Conservation (phyloP, 2,113 vertebrate species). For the Myxocyprinus asiaticus region DNA sequence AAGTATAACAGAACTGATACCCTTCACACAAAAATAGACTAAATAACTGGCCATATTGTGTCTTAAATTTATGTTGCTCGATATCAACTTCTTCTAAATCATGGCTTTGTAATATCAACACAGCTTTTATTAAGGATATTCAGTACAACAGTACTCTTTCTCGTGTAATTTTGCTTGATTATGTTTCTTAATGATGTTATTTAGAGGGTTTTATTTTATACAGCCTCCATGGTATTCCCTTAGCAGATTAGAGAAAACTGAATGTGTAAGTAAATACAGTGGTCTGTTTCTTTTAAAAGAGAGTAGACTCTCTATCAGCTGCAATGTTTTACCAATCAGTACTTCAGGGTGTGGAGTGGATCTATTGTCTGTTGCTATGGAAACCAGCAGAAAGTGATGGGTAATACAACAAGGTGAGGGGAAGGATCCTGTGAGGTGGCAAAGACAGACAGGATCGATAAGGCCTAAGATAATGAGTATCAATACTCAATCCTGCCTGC, state of each 20-base stretch:
- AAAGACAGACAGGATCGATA: slow-evolving; percentile 51
- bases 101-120: too few relatives aligned
- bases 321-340: slow-evolving; percentile 49
- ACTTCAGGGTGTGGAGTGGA: slow-evolving; percentile 46
- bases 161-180: neutral
- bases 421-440: slow-evolving; percentile 44
- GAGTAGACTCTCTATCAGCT: slow-evolving; percentile 36
- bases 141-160: too few relatives aligned
- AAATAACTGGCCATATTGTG: too few relatives aligned
- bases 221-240: neutral
- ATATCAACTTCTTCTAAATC: too few relatives aligned
- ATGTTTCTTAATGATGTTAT: neutral
- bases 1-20: too few relatives aligned
- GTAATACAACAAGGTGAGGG: slow-evolving; percentile 53
- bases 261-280: neutral
- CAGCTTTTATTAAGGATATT: too few relatives aligned
- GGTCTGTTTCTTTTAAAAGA: slow-evolving; percentile 16
- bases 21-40: too few relatives aligned
- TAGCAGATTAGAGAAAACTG: neutral
- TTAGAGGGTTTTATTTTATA: neutral
- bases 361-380: slow-evolving; percentile 58
- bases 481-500: slow-evolving; percentile 27
- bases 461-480: slow-evolving; percentile 49
- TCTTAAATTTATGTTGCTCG: too few relatives aligned
- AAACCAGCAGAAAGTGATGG: slow-evolving; percentile 47